Conservation (phyloP, 2,797 vertebrate genomes). For the Buphagus erythrorhynchus region DNA sequence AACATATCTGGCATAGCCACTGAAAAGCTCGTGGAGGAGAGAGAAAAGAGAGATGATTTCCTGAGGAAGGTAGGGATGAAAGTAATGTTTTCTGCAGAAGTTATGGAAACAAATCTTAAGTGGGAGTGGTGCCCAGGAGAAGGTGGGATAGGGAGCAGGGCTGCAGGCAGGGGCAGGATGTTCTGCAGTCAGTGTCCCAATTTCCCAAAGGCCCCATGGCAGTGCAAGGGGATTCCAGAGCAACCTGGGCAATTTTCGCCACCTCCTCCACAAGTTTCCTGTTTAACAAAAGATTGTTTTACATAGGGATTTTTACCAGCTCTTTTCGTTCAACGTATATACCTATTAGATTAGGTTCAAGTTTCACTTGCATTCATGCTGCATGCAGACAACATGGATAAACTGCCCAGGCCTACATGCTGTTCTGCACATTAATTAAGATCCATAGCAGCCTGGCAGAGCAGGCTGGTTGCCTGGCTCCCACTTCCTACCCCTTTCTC, state of each 20-base stretch:
- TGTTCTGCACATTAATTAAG: not conserved
- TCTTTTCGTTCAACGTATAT: not conserved
- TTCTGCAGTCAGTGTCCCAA: not conserved
- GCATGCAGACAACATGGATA: not conserved
- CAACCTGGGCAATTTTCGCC: not conserved
- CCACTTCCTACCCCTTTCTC: not conserved
- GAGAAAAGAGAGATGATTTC: not conserved
- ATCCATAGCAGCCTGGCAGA: not conserved
- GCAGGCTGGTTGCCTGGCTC: not conserved
- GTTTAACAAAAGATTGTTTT: not conserved
- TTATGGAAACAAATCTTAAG: not conserved
- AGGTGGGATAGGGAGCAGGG: not conserved
- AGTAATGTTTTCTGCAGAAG: not conserved
- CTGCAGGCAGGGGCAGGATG: not conserved
- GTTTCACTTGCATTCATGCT: not conserved
- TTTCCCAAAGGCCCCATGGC: rapidly evolving
- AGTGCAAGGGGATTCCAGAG: not conserved
- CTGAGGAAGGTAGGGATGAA: not conserved
- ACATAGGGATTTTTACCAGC: not conserved
- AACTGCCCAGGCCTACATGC: not conserved
- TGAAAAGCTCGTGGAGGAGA: rapidly evolving
- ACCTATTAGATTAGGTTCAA: not conserved
- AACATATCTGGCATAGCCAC: not conserved
- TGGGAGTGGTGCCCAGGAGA: not conserved
- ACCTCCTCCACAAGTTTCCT: not conserved